phyloP scores from a whole-genome alignment of 2,113 vertebrate species.

The Dipodomys ordii region DNA sequence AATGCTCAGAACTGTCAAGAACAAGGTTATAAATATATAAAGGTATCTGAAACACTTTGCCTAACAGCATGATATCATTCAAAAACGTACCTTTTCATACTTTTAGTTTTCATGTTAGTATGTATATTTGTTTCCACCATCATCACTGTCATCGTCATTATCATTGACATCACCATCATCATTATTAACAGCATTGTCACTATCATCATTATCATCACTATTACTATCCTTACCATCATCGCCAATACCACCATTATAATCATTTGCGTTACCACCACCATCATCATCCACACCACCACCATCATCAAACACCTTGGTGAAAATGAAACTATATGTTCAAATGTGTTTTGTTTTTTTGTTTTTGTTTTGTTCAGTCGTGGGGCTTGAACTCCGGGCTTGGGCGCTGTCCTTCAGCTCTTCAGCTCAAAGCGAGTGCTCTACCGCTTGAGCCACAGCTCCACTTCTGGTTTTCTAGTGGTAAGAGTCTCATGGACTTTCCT shows the following conservation, averaged over 20 bases:
- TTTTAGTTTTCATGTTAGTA: constrained; percentile 63
- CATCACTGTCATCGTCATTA: neutral
- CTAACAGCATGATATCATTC: constrained; percentile 66
- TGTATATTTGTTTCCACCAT: neutral
- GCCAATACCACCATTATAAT: neutral
- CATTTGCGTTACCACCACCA: neutral
- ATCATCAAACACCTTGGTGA: constrained; percentile 25
- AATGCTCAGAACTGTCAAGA: constrained; percentile 32
- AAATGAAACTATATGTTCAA: constrained; percentile 48
- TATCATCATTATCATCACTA: neutral
- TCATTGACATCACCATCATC: neutral
- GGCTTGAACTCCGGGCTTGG: too few species aligned
- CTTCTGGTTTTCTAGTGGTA: too few species aligned
- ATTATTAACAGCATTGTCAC: neutral
- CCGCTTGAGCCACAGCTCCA: too few species aligned
- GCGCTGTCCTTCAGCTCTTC: too few species aligned
- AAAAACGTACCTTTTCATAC: constrained; percentile 22
- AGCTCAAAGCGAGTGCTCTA: too few species aligned
- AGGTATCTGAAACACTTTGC: constrained; percentile 47
- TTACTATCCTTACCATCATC: neutral
- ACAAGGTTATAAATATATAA: constrained; percentile 31
- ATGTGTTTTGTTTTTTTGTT: neutral
- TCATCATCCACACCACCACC: neutral
- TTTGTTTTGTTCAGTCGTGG: too few species aligned
- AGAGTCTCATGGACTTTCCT: too few species aligned